Base-by-base conservation (phyloP, 2,113 vertebrate genomes). In the Ivindomyrus marchei region DNA sequence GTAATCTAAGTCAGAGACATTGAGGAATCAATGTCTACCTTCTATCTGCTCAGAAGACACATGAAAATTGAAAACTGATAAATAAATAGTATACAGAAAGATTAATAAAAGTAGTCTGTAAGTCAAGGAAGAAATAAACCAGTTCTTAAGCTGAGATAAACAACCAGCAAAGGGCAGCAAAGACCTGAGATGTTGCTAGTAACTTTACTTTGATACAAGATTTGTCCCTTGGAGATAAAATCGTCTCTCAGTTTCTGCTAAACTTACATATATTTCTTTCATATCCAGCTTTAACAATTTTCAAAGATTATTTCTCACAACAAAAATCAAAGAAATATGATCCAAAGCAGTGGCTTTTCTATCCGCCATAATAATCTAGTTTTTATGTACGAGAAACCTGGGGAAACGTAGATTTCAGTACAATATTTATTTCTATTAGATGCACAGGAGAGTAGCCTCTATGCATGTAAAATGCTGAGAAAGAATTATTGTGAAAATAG, bases 221-320 rank as follows among this genome's bases (percentile, higher is more conserved):
- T 85, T 19, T 47, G 15, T 42, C 36, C 31, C 74, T 39, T 42
- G 36, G 74, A 80, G 36, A 80, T 80, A 80, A 42, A 80, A 19
- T 39, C 36, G 1, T 80, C 74, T 77, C 70, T 19, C 15, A 77
- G 70, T 17, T 39, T 6, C 70, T 77, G 21, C 70, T 36, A 39
- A 39, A 77, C 31, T 77, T 31, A 39, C 27, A 77, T 77, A 77
- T 19, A 77, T 77, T 39, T 77, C 36, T 39, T 39, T 39, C 74
- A 80, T 17, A 42, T 80, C 5, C 74, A 85, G 42, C 83, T 85
- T 47, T 85, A 42, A 45, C 39, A n/a, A 47, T 47, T 46, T 47
- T 85, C 39, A 46, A 85, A 85, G 45, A 85, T 46, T 8, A 47
- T 85, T 85, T 85, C 83, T 85, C 83, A 85, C 83, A 46, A 46